phyloP scores from a whole-genome alignment of 1,140 invertebrate genomes.

The Bradynema listronoti region DNA sequence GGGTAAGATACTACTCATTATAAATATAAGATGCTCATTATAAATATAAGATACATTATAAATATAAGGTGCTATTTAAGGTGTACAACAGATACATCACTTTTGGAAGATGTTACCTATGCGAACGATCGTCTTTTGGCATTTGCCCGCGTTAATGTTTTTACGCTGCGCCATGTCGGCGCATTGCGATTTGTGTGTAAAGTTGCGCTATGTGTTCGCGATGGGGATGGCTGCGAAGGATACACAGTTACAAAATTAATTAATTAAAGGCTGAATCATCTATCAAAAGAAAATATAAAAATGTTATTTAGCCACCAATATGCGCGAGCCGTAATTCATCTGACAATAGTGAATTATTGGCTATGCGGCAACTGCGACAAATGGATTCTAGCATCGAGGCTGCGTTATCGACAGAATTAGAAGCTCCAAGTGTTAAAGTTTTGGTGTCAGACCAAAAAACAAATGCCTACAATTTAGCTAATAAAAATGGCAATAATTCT shows the following conservation, averaged over 20 bases:
- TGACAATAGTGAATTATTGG: slow-evolving; percentile 17
- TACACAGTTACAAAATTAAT: no score
- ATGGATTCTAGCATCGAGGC: slow-evolving; percentile 21
- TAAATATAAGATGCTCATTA: not conserved
- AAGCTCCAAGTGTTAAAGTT: no score
- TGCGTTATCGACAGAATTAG: slow-evolving; percentile 19
- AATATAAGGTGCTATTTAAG: slow-evolving; percentile 15
- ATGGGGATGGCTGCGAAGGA: slow-evolving; percentile 39
- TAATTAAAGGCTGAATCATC: no score
- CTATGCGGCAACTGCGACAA: slow-evolving; percentile 1
- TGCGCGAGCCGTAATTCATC: slow-evolving; percentile 16
- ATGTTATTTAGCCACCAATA: slow-evolving; percentile 25
- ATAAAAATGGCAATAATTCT: no score
- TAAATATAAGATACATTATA: no score
- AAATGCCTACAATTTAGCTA: no score
- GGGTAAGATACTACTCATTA: slow-evolving; percentile 16
- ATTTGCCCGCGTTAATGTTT: slow-evolving; percentile 31
- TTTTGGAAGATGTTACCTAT: slow-evolving; percentile 32
- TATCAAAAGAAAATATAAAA: no score
- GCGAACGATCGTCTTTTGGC: slow-evolving; percentile 35
- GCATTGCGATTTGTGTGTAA: slow-evolving; percentile 42
- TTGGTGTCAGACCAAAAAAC: no score
- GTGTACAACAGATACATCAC: slow-evolving; percentile 31
- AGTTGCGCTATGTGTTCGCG: slow-evolving; percentile 34
- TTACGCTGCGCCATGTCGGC: slow-evolving; percentile 35